Percentiles rank a stretch among this genome's conserved stretches.
Conservation (phyloP, 2,888 invertebrate species). For the Agrilus cyanescens region DNA sequence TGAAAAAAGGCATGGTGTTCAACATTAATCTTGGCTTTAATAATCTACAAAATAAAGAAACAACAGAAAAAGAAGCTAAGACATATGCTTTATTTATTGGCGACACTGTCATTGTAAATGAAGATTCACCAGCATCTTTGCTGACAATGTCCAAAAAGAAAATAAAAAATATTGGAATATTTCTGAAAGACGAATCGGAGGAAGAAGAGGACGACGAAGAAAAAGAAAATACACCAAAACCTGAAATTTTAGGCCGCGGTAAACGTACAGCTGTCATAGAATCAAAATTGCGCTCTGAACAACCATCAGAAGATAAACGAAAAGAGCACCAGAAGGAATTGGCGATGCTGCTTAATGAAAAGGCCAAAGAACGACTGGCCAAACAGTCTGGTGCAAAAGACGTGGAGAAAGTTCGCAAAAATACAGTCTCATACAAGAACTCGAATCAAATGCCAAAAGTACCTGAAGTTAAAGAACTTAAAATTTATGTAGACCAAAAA, state of each 20-base stretch:
- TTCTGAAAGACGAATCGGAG: conserved; percentile 81
- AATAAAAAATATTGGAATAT: conserved; percentile 90
- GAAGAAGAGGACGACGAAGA: conserved; percentile 72
- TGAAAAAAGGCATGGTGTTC: conserved; percentile 92
- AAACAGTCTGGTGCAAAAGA: conserved; percentile 78
- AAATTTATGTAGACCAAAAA: conserved; percentile 91
- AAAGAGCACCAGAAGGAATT: conserved; percentile 94
- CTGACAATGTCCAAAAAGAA: conserved; percentile 91
- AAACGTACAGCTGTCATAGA: conserved; percentile 87
- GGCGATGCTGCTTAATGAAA: conserved; percentile 79
- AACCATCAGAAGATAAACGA: conserved; percentile 93
- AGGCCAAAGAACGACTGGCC: conserved; percentile 83
- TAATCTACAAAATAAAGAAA: conserved; percentile 69
- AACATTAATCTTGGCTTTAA: conserved; percentile 90
- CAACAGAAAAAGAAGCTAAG: conserved; percentile 79
- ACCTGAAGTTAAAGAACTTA: conserved; percentile 82
- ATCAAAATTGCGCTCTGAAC: conserved; percentile 85
- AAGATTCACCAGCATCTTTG: conserved; percentile 68
- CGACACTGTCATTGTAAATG: conserved; percentile 92
- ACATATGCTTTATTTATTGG: conserved; percentile 89
- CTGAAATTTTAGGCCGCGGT: conserved; percentile 59
- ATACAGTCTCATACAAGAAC: conserved; percentile 89
- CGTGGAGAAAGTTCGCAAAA: conserved; percentile 81
- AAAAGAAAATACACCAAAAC: conserved; percentile 55
- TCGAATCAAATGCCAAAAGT: conserved; percentile 88